These are phyloP conservation scores for Dascyllus trimaculatus DNA, from an alignment of 2,113 vertebrate genomes.

Conservation along the genomic window DNA sequence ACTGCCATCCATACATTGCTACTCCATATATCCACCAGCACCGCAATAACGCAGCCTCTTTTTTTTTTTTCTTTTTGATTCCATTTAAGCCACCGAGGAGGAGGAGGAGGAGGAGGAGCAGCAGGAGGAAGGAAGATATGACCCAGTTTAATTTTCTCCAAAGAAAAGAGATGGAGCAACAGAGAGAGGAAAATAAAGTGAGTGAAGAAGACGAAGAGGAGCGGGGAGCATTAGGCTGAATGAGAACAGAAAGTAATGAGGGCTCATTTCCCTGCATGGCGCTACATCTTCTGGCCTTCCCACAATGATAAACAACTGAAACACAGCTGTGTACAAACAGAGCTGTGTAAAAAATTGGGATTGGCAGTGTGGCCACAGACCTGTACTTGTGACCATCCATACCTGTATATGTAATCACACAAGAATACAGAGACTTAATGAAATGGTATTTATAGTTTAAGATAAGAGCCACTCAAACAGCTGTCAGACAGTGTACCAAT, in stretches of 20 bases:
- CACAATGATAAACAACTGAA: constrained; percentile 30
- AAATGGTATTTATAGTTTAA: background rate
- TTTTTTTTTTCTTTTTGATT: constrained; percentile 38
- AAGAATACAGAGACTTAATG: too few relatives aligned
- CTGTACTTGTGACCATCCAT: background rate
- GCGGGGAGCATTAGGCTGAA: constrained; percentile 42
- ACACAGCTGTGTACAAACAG: background rate
- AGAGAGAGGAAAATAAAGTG: constrained; percentile 59
- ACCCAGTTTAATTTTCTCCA: constrained; percentile 73
- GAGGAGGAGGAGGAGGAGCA: constrained; percentile 38
- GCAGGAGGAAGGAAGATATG: constrained; percentile 53
- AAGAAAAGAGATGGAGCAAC: constrained; percentile 61
- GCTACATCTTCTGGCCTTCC: constrained; percentile 33
- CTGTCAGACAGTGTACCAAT: background rate
- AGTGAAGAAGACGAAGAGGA: constrained; percentile 45
- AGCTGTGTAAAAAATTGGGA: background rate
- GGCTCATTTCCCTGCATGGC: constrained; percentile 68
- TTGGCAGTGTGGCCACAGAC: background rate
- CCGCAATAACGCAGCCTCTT: constrained; percentile 40
- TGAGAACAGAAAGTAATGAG: constrained; percentile 68
- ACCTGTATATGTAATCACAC: background rate
- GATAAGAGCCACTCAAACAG: background rate
- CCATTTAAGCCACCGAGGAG: constrained; percentile 53
- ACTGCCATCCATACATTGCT: constrained; percentile 13
- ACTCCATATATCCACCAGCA: constrained; percentile 36